Percentiles rank a stretch among this genome's conserved stretches.
Evolutionary conservation across 2,797 vertebrate species (phyloP).

Genomic region (Carapus acus): DNA sequence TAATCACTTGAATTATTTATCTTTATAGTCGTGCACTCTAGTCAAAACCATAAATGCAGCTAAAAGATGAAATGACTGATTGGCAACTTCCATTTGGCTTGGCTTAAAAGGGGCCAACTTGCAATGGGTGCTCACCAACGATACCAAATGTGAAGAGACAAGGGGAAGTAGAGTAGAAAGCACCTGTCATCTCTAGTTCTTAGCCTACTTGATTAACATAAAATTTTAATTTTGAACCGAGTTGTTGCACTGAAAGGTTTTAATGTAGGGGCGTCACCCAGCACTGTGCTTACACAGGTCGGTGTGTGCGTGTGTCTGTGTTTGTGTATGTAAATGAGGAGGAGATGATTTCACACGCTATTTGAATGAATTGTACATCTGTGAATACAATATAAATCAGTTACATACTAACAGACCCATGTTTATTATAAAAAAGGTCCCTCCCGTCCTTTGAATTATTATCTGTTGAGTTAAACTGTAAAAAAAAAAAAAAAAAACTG

Average conservation of each 20-base stretch:
- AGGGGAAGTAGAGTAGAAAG: constrained; percentile 98
- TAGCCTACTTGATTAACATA: constrained; percentile 94
- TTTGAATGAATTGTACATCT: constrained; percentile 51
- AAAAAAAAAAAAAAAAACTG: constrained; percentile 59
- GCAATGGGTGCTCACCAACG: constrained; percentile 69
- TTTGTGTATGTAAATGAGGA: constrained; percentile 20
- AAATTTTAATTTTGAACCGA: constrained; percentile 98
- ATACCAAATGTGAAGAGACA: constrained; percentile 91
- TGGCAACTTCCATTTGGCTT: constrained; percentile 60
- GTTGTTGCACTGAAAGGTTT: constrained; percentile 77
- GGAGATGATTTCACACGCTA: constrained; percentile 24
- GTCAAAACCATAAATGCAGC: constrained; percentile 55
- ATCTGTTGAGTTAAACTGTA: constrained; percentile 49
- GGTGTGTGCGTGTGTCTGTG: not conserved
- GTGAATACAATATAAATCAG: constrained; percentile 54
- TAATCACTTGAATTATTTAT: constrained; percentile 58
- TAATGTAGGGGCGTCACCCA: constrained; percentile 52
- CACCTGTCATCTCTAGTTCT: constrained; percentile 95
- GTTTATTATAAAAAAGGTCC: constrained; percentile 47
- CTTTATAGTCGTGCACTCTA: constrained; percentile 45
- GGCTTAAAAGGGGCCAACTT: constrained; percentile 50
- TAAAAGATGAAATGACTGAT: constrained; percentile 58
- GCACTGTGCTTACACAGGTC: constrained; percentile 26
- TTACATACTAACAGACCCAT: constrained; percentile 49
- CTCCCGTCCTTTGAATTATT: constrained; percentile 42